A percentile compares a stretch with the other conserved stretches of the same genome.
These are phyloP conservation scores for Sepioteuthis lessoniana DNA, from an alignment of 2,888 invertebrate genomes.

Conservation along the genomic window DNA sequence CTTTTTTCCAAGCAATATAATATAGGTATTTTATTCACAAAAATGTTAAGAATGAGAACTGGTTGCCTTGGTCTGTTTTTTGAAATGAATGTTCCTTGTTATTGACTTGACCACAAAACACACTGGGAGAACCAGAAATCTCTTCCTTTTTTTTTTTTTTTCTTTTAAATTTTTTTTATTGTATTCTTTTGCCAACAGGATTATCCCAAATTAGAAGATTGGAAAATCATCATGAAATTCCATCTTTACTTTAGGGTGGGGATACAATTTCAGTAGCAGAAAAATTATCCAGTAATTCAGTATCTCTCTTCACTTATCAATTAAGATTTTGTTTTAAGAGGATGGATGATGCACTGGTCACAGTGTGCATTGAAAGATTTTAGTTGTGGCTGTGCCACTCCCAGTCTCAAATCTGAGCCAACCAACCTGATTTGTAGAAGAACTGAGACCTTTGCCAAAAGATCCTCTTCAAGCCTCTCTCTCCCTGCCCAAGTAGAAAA, in stretches of 20 bases:
- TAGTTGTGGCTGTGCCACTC: not conserved
- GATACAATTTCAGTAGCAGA: not conserved
- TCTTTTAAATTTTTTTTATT: too few species aligned
- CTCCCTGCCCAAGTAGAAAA: not conserved
- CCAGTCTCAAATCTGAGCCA: not conserved
- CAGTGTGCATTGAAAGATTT: not conserved
- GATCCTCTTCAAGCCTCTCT: not conserved
- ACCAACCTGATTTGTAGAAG: not conserved
- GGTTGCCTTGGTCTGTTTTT: too few species aligned
- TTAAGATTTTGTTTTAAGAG: not conserved
- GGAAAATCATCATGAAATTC: not conserved
- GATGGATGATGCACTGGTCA: not conserved
- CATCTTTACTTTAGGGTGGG: not conserved
- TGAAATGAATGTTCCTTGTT: too few species aligned
- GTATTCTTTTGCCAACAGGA: not conserved
- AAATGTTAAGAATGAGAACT: too few species aligned
- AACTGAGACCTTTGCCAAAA: constrained; percentile 39
- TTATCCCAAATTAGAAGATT: not conserved
- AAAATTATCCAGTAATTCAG: not conserved
- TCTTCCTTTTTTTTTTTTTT: too few species aligned
- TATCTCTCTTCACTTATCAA: not conserved
- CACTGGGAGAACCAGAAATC: too few species aligned
- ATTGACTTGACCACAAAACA: too few species aligned
- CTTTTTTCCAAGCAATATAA: too few species aligned
- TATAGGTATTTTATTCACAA: too few species aligned